Evolutionary conservation across 2,797 vertebrate species (phyloP).

Genomic region (Sebastes hubbsi): DNA sequence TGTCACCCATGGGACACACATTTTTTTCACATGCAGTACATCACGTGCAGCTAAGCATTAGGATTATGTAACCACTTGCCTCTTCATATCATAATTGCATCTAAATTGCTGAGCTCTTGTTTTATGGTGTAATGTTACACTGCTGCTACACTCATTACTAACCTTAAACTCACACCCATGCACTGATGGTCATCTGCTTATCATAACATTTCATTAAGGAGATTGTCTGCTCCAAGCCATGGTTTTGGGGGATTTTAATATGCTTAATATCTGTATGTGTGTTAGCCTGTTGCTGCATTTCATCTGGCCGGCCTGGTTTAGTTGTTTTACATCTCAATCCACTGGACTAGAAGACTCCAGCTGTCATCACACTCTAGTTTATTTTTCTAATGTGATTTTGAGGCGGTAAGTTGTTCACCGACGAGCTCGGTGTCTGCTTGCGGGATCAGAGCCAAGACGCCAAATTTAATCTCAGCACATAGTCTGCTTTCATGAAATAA

Average conservation of each 20-base stretch:
- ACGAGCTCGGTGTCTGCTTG: not conserved
- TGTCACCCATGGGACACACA: not conserved
- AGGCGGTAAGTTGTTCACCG: no score
- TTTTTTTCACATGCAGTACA: not conserved
- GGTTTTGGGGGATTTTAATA: not conserved
- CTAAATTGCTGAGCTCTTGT: not conserved
- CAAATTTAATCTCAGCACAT: conserved; percentile 2
- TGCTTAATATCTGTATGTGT: not conserved
- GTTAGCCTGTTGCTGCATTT: not conserved
- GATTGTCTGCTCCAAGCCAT: not conserved
- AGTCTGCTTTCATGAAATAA: not conserved
- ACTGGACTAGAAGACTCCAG: not conserved
- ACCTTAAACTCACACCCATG: not conserved
- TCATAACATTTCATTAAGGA: not conserved
- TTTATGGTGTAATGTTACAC: not conserved
- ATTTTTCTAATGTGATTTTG: conserved; percentile 13
- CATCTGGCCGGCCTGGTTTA: not conserved
- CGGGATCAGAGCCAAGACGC: not conserved
- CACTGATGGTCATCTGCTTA: not conserved
- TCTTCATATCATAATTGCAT: not conserved
- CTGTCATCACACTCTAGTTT: not conserved
- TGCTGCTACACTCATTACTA: not conserved
- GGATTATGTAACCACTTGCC: not conserved
- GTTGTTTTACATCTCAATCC: not conserved
- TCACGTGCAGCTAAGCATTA: not conserved